Evolutionary conservation across 2,797 vertebrate genomes (phyloP), one percentile per base, ranked within the genome.

Genomic region (Syndactyla subalaris): DNA sequence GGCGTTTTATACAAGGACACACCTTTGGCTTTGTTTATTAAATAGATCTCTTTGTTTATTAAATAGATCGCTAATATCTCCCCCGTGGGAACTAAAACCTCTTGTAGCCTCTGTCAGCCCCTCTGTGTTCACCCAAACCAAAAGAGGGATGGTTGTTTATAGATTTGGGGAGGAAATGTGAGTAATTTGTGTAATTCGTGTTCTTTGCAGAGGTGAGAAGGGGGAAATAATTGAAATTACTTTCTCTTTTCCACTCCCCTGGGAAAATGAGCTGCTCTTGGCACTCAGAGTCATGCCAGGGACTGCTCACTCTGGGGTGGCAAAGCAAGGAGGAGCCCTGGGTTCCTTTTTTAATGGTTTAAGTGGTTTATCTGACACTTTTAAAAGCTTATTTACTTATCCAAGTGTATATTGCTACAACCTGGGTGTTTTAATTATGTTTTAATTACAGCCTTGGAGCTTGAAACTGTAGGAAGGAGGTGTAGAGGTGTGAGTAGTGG

Each of bases 341-440:
- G 13, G 4, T 30, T 78, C 38, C 20, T 27, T 54, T 81, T 39
- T 32, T 17, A 3, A 5, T 10, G 29, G 3, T 39, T 11, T 19
- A 21, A 65, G 15, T 32, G 1, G 9, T 5, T 6, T 11, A 23
- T 12, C 17, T 78, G 71, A 20, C 3, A 5, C 41, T 67, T 77
- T 0, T 3, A 9, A 48, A 46, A 70, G 22, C 10, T 63, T 17
- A 4, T 63, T 81, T 78, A 5, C 20, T 65, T 43, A 19, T 0
- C 24, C 46, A 1, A 58, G 65, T 4, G 3, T 2, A 0, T 4
- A 2, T 0, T 54, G 34, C 30, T 83, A 8, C 23, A 17, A 23
- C 16, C n/a, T 12, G 7, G 32, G 38, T 10, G 27, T 81, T 48
- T 6, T 59, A 10, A 14, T 18, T 36, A 3, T 4, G 9, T 66